Base-by-base conservation (phyloP, 2,888 invertebrate species). In the Synanthedon myopaeformis region DNA sequence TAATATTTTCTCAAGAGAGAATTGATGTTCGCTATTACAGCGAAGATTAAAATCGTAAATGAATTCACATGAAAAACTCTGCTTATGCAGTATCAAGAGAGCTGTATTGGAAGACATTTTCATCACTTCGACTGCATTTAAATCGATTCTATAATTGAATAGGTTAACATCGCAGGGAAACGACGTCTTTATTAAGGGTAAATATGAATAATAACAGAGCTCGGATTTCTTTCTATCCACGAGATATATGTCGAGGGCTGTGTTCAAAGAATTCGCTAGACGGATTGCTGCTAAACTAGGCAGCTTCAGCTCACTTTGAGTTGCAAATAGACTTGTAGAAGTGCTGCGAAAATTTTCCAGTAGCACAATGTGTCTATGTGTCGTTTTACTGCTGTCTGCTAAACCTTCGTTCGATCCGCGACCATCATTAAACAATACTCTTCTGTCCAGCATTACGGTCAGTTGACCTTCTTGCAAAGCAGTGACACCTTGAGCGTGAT, bases 381-480 rank as follows among this genome's bases (percentile, higher is more conserved):
- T 70, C 0, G 94, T 95, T 52, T 89, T 84, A 51, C 92, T 91
- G 76, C 95, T 98, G 74, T 99, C 98, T 0, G 95, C 92, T 2
- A 99, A 90, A 8, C 97, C 97, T 78, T 98, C 97, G 3, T 94
- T 94, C 89, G 97, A 92, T 4, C 98, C 99, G 58, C 98, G 89
- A 12, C 94, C 94, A 67, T 99, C 99, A 72, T 99, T 96, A 72
- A 95, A 96, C 10, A 95, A 88, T 2, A 98, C 93, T 54, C 97
- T 88, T 13, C 99, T 89, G 69, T 99, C 99, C 57, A 99, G 82
- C 94, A 99, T 96, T 0, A 98, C 92, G 66, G 98, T 95, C 51
- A 99, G 69, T 79, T 92, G 93, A 1, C 98, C 98, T 4, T 94
- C 93, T 66, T 96, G 93, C 75, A 96, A 92, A 56, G 95, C 94